Percentiles rank a stretch among this genome's conserved stretches.
Evolutionary conservation across 2,888 invertebrate species (phyloP).

Genomic region (Callimorpha dominula): DNA sequence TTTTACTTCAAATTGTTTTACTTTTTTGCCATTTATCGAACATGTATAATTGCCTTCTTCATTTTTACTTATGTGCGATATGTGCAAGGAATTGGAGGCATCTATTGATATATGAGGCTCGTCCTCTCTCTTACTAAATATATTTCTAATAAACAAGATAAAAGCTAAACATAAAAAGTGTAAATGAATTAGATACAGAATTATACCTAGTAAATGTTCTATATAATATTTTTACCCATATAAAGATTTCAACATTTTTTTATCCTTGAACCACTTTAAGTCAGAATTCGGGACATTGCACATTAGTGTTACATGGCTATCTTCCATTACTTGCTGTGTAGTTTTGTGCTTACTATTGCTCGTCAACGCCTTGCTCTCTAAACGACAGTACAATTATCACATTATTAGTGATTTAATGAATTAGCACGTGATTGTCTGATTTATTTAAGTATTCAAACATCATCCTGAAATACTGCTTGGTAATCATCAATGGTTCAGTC

Average conservation of each 20-base stretch:
- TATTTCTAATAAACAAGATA: conserved; percentile 30
- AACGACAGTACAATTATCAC: neutral
- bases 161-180: neutral
- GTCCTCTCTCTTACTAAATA: conserved; percentile 59
- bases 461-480: too few species aligned
- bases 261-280: conserved; percentile 86
- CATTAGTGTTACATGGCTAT: conserved; percentile 82
- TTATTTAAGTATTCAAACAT: too few species aligned
- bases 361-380: conserved; percentile 23
- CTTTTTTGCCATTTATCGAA: conserved; percentile 86
- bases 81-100: conserved; percentile 84
- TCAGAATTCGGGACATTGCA: conserved; percentile 84
- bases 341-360: conserved; percentile 35
- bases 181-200: neutral
- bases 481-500: too few species aligned
- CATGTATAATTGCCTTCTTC: conserved; percentile 91
- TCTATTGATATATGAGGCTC: conserved; percentile 84
- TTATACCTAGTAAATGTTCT: neutral
- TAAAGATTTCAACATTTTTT: conserved; percentile 72
- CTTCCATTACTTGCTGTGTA: conserved; percentile 79
- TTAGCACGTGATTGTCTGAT: neutral
- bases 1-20: conserved; percentile 82
- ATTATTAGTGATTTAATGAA: neutral
- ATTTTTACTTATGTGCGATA: conserved; percentile 85
- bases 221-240: conserved; percentile 41